phyloP scores from a whole-genome alignment of 2,888 invertebrate genomes.

The Phyllotreta cruciferae region DNA sequence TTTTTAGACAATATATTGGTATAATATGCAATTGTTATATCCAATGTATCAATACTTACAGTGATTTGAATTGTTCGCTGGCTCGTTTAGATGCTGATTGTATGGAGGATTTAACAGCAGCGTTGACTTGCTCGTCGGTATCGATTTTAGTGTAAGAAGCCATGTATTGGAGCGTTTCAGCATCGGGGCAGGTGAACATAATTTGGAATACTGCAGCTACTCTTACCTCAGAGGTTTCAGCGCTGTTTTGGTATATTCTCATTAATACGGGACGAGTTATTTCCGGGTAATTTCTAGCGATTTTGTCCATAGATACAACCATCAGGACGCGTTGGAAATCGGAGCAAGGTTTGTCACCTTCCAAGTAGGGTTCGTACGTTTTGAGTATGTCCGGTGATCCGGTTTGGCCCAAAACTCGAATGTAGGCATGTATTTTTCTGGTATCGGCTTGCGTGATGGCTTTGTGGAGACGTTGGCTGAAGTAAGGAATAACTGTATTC shows the following conservation, averaged over 20 bases:
- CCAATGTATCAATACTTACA: constrained; percentile 55
- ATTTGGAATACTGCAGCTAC: constrained; percentile 69
- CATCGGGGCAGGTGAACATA: constrained; percentile 67
- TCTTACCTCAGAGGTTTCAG: constrained; percentile 71
- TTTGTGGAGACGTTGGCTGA: constrained; percentile 63
- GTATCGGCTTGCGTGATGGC: constrained; percentile 65
- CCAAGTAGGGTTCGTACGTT: constrained; percentile 72
- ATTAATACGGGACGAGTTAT: constrained; percentile 66
- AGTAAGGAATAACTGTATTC: constrained; percentile 67
- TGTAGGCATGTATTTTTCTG: constrained; percentile 67
- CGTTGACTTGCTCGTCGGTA: constrained; percentile 68
- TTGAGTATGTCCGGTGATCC: constrained; percentile 68
- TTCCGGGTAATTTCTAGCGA: constrained; percentile 64
- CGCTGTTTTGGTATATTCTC: constrained; percentile 71
- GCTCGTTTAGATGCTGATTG: constrained; percentile 63
- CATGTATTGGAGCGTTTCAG: constrained; percentile 73
- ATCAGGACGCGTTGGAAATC: constrained; percentile 71
- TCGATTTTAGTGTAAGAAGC: constrained; percentile 73
- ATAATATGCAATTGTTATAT: no score
- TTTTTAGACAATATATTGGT: constrained; percentile 51
- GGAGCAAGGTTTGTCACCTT: constrained; percentile 65
- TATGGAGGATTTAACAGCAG: constrained; percentile 70
- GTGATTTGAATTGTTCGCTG: constrained; percentile 32
- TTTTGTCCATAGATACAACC: constrained; percentile 64
- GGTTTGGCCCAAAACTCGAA: constrained; percentile 70